Base-by-base conservation (phyloP, 1,140 invertebrate genomes). In the Eupristina koningsbergeri region DNA sequence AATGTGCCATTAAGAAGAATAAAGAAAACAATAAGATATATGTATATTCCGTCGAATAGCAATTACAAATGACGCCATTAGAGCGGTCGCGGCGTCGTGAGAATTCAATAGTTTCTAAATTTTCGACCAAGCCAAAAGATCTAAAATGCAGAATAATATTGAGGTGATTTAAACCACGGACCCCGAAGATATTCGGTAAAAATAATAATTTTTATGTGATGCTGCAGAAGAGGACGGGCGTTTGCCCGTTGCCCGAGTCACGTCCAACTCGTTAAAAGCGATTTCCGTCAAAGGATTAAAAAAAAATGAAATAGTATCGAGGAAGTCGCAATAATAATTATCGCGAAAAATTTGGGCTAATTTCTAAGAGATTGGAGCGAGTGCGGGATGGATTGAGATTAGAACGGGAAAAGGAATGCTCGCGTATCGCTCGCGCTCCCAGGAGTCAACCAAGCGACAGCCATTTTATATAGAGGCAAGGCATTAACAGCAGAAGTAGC, bases 41-140 rank as follows among this genome's bases (percentile, higher is more conserved):
- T 11, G n/a, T 19, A 74, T 26, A 11, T 50, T 45, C 9, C 58
- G 58, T 34, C 17, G 50, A 58, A 41, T 50, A 69, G 71, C 45
- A 61, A 41, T 58, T 63, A 67, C 11, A 76, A 82, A 39, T 74
- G 81, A 78, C 81, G 81, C 75, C 75, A 83, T 83, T 83, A 41
- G 31, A 83, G 53, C 45, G 11, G 29, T 8, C 36, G 13, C 73
- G 75, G 47, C 53, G 76, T 71, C 26, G 36, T 41, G 36, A 79
- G 47, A 50, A 64, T 34, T 22, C 22, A 74, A 41, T 45, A 36
- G 17, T 34, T 64, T 64, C 22, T 74, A 22, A 78, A 64, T 64
- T 47, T 74, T 63, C 78, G 81, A 83, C 31, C 47, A 83, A 83
- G 64, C 75, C 29, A 78, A 53, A 75, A 83, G 26, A 22, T 22